Conservation (phyloP, 2,888 invertebrate genomes). For the Clivina fossor region DNA sequence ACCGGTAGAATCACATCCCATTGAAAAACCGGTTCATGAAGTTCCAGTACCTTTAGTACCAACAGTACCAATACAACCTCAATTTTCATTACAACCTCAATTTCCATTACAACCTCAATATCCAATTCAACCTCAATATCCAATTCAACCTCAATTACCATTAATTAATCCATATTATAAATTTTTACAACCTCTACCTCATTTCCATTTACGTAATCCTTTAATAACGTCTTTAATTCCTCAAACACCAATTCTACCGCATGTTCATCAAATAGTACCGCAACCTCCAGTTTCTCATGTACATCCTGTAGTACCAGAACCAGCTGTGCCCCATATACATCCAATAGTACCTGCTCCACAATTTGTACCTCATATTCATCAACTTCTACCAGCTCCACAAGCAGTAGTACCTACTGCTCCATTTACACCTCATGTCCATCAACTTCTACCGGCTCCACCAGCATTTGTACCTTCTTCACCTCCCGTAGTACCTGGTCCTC, state of each 20-base stretch:
- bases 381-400: not conserved
- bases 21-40: slow-evolving; percentile 11
- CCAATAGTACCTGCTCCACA: not conserved
- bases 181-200: slow-evolving; percentile 40
- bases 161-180: slow-evolving; percentile 1
- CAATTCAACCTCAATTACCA: slow-evolving; percentile 6
- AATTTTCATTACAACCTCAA: slow-evolving; percentile 1
- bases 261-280: not conserved
- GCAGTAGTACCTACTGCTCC: not conserved
- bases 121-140: slow-evolving; percentile 1
- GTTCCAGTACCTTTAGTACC: slow-evolving; percentile 8
- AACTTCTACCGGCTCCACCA: slow-evolving; percentile 1
- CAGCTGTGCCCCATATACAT: slow-evolving; percentile 6
- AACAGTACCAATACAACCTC: not conserved
- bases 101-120: slow-evolving; percentile 3
- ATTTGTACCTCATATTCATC: not conserved
- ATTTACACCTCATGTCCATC: slow-evolving; percentile 8
- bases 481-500: slow-evolving; percentile 1
- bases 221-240: slow-evolving; percentile 10
- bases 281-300: not conserved
- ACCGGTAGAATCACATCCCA: slow-evolving; percentile 12
- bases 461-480: not conserved
- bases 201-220: slow-evolving; percentile 10
- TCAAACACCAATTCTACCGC: not conserved
- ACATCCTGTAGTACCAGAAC: slow-evolving; percentile 10